phyloP scores from a whole-genome alignment of 2,888 invertebrate species.

The Diarsia dahlii region DNA sequence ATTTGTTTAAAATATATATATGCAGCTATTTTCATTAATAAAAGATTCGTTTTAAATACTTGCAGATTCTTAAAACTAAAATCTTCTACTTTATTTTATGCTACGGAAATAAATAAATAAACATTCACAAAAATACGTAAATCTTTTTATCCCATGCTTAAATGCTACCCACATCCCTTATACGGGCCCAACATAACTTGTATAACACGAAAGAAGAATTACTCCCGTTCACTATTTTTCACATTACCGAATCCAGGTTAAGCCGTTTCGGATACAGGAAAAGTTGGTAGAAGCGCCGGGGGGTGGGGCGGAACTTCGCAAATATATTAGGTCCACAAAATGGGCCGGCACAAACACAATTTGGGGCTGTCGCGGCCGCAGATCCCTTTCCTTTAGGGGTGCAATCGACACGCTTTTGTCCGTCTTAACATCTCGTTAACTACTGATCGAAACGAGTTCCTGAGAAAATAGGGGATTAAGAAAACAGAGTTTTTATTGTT shows the following conservation, averaged over 20 bases:
- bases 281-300: conserved; percentile 54
- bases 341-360: conserved; percentile 72
- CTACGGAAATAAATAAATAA: neutral
- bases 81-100: neutral
- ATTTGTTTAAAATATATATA: neutral
- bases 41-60: neutral
- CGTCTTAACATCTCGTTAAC: conserved; percentile 12
- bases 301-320: conserved; percentile 62
- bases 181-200: conserved; percentile 37
- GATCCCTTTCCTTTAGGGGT: conserved; percentile 36
- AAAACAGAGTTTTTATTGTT: neutral
- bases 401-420: conserved; percentile 22
- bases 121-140: conserved; percentile 1
- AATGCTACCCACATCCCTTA: conserved; percentile 20
- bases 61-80: neutral
- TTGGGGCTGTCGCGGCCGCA: conserved; percentile 61
- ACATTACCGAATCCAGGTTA: conserved; percentile 67
- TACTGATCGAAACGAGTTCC: conserved; percentile 15
- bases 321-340: conserved; percentile 72
- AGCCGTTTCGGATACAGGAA: conserved; percentile 61
- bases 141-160: conserved; percentile 29
- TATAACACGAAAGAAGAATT: conserved; percentile 47
- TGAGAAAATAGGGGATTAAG: conserved; percentile 7
- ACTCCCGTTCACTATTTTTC: conserved; percentile 54
- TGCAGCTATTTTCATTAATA: neutral